Conservation (phyloP, 2,888 invertebrate genomes). For the Hypomecis atomaria region DNA sequence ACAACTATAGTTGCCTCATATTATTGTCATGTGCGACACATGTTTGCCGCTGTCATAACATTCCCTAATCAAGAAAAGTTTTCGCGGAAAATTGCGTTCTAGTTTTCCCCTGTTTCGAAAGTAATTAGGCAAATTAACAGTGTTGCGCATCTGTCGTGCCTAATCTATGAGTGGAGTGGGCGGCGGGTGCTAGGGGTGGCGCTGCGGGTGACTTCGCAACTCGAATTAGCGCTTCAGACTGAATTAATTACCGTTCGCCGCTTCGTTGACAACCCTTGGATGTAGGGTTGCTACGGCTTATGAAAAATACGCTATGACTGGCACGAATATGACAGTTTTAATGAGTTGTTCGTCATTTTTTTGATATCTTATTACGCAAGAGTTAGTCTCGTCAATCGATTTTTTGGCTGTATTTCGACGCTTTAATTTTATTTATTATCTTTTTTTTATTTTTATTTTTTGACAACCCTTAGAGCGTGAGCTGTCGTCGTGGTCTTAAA, state of each 20-base stretch:
- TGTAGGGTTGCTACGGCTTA: background rate
- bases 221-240: conserved; percentile 77
- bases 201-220: conserved; percentile 59
- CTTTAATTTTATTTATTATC: background rate
- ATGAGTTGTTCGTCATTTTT: background rate
- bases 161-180: conserved; percentile 46
- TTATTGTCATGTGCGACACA: conserved; percentile 4
- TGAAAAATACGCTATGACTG: background rate
- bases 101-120: conserved; percentile 18
- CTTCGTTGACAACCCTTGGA: conserved; percentile 63
- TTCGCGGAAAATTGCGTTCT: conserved; percentile 14
- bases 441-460: background rate
- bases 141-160: conserved; percentile 40
- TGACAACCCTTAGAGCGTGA: conserved; percentile 10
- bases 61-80: conserved; percentile 14
- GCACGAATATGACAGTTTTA: background rate
- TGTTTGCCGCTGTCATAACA: conserved; percentile 17
- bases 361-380: no score
- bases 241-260: conserved; percentile 73
- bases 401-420: no score
- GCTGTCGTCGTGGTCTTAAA: conserved; percentile 39
- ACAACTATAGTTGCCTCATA: background rate
- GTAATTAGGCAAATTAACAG: conserved; percentile 29
- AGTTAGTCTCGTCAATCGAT: no score
- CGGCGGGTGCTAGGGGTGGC: conserved; percentile 35